Evolutionary conservation across 2,888 invertebrate species (phyloP), one percentile per base, ranked within the genome.

Genomic region (Polymixis flavicincta): DNA sequence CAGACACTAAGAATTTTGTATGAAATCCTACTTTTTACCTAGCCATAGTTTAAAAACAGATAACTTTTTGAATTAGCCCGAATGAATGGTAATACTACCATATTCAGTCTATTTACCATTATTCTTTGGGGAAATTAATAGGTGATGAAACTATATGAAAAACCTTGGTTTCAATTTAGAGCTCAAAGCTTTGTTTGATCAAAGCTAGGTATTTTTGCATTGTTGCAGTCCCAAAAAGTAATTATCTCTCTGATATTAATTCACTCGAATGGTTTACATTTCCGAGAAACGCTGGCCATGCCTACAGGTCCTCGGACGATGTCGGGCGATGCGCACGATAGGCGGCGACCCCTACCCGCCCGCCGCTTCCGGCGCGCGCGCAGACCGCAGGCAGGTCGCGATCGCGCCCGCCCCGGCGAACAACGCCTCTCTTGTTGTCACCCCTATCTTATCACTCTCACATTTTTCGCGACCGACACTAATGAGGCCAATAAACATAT

Each of bases 361-460:
- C 87, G 86, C 83, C 80, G 89, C 88, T 89, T 92, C 93, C 93
- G 91, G 89, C 90, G 90, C 77, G 84, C 82, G 74, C 87, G 85
- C 81, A 73, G 45, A 17, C 67, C 65, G 78, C 63, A 77, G 71
- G 83, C 80, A 78, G 83, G 82, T 78, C 82, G 83, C 79, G 86
- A 74, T 76, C 84, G 78, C 78, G 86, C 85, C 82, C 87, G 83
- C 83, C 85, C 81, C 80, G 81, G 65, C 71, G 82, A 83, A 95
- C 94, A 95, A 91, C 89, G 91, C 90, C 91, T 89, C 92, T 91
- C 92, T 96, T 95, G 95, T 96, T 91, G 89, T 85, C 83, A 91
- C 90, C 92, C 92, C 92, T 94, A 94, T 95, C 95, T 95, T 95
- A 95, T 96, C 95, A 92, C 91, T 94, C 93, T 93, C 92, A 92